Evolutionary conservation across 1,140 invertebrate genomes (phyloP).

Genomic region (Lucilia cuprina): DNA sequence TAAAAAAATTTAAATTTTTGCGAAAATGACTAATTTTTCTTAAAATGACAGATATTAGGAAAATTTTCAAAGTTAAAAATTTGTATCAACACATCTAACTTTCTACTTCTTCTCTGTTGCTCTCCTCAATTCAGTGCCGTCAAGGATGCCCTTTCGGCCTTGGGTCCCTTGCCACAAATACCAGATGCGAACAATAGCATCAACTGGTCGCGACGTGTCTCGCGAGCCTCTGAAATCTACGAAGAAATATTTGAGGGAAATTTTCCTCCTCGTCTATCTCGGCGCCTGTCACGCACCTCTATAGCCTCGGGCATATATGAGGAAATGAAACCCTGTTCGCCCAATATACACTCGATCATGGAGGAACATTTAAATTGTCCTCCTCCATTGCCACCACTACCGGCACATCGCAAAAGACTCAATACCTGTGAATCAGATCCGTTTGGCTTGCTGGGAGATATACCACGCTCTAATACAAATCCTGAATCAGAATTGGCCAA

Average conservation of each 20-base stretch:
- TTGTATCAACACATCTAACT: too few species aligned
- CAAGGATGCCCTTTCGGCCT: constrained; percentile 18
- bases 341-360: constrained; percentile 40
- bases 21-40: too few species aligned
- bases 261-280: constrained; percentile 47
- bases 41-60: too few species aligned
- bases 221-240: constrained; percentile 57
- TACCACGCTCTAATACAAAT: constrained; percentile 56
- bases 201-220: constrained; percentile 42
- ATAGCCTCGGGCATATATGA: constrained; percentile 61
- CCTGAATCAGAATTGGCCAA: constrained; percentile 58
- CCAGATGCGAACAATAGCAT: constrained; percentile 48
- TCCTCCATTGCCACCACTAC: constrained; percentile 53
- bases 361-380: constrained; percentile 43
- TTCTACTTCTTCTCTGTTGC: too few species aligned
- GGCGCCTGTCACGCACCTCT: constrained; percentile 45
- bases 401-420: constrained; percentile 51
- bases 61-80: too few species aligned
- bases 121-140: background rate
- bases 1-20: too few species aligned
- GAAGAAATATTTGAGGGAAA: constrained; percentile 57
- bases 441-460: constrained; percentile 39
- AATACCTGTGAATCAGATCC: constrained; percentile 51
- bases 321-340: constrained; percentile 54
- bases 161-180: constrained; percentile 53